phyloP scores from a whole-genome alignment of 2,113 vertebrate species.

The Bungarus multicinctus region DNA sequence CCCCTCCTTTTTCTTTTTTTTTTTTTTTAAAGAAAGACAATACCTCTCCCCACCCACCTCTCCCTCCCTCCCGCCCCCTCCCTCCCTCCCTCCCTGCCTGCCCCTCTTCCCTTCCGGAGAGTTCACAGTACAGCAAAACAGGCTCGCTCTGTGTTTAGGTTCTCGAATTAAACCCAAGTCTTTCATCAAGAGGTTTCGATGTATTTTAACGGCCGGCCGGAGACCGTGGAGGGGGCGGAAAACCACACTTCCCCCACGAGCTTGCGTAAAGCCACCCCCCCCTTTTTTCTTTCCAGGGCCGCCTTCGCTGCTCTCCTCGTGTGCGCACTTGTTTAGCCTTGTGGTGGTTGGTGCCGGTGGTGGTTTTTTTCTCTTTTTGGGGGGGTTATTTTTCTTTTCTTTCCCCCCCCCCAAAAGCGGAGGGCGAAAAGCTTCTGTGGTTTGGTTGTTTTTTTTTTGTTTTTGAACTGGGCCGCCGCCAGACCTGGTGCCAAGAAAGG shows the following conservation, averaged over 20 bases:
- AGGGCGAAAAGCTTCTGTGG: slow-evolving; percentile 59
- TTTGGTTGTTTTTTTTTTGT: background rate
- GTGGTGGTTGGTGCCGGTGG: slow-evolving; percentile 48
- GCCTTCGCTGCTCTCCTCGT: slow-evolving; percentile 67
- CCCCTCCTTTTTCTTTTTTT: too few species aligned
- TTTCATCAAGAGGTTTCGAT: slow-evolving; percentile 65
- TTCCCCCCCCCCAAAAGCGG: slow-evolving; percentile 27
- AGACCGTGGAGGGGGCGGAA: background rate
- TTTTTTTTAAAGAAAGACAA: slow-evolving; percentile 28
- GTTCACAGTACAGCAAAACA: slow-evolving; percentile 66
- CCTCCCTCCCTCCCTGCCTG: slow-evolving; percentile 37
- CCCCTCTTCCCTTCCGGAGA: slow-evolving; percentile 54
- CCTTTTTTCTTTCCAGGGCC: slow-evolving; percentile 56
- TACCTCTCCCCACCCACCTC: slow-evolving; percentile 8
- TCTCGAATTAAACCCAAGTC: slow-evolving; percentile 69
- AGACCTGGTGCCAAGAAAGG: slow-evolving; percentile 56
- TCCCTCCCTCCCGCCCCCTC: slow-evolving; percentile 54
- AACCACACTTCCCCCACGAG: slow-evolving; percentile 38
- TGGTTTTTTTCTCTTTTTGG: slow-evolving; percentile 48
- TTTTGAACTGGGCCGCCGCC: slow-evolving; percentile 54
- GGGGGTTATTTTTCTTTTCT: background rate
- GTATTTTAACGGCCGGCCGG: slow-evolving; percentile 74
- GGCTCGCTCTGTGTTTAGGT: slow-evolving; percentile 68
- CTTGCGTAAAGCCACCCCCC: slow-evolving; percentile 43
- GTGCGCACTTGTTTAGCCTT: slow-evolving; percentile 62